phyloP scores from a whole-genome alignment of 2,888 invertebrate genomes.

The Campoletis raptor region DNA sequence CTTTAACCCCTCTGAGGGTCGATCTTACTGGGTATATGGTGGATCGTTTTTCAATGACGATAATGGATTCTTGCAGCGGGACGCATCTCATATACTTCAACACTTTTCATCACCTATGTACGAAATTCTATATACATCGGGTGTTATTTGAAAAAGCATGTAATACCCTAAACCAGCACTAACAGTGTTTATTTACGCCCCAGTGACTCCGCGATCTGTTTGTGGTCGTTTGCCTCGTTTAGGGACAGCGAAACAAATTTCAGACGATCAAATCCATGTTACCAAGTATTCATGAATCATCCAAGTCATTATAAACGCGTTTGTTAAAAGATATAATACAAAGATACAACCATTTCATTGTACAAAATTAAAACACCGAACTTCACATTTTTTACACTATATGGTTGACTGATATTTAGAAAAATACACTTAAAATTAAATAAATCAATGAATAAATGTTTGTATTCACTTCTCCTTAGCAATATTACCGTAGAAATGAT shows the following conservation, averaged over 20 bases:
- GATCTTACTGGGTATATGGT: not conserved
- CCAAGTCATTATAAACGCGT: conserved; percentile 66
- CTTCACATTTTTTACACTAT: not conserved
- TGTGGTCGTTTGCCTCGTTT: conserved; percentile 69
- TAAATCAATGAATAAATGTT: not conserved
- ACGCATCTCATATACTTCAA: conserved; percentile 23
- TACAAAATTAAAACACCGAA: not conserved
- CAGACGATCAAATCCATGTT: conserved; percentile 72
- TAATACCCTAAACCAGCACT: conserved; percentile 58
- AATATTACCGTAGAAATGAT: not conserved
- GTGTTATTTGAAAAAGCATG: conserved; percentile 51
- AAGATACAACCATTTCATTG: not conserved
- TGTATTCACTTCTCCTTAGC: not conserved
- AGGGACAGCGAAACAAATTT: conserved; percentile 73
- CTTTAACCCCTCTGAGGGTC: conserved; percentile 15
- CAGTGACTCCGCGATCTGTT: conserved; percentile 73
- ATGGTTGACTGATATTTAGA: not conserved
- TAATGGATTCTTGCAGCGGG: conserved; percentile 44
- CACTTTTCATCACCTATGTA: conserved; percentile 42
- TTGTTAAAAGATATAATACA: not conserved
- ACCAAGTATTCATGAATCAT: conserved; percentile 65
- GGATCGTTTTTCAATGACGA: conserved; percentile 62
- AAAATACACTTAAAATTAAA: not conserved
- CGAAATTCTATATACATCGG: not conserved
- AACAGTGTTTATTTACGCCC: conserved; percentile 52